Evolutionary conservation across 2,888 invertebrate species (phyloP).

Genomic region (Nineta flava): DNA sequence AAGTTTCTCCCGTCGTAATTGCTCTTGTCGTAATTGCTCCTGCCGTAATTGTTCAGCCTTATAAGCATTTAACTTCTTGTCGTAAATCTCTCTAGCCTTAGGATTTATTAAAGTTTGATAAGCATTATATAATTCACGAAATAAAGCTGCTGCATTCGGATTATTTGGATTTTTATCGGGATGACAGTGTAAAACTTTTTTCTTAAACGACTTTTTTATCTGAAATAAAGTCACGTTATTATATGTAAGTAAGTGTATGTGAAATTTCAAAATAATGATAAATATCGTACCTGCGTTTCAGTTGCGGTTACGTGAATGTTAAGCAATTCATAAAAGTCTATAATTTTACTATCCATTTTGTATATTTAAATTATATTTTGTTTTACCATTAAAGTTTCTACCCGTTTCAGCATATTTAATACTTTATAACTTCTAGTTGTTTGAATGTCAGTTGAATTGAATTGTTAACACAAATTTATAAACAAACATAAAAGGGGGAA

Average conservation of each 20-base stretch:
- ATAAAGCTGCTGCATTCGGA: constrained; percentile 75
- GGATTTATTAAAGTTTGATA: constrained; percentile 72
- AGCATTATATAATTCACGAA: constrained; percentile 72
- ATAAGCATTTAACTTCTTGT: constrained; percentile 70
- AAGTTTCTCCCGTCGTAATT: constrained; percentile 75
- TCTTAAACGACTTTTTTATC: constrained; percentile 86
- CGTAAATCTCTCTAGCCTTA: constrained; percentile 72
- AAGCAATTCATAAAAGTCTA: constrained; percentile 25
- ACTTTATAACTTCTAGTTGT: too few relatives aligned
- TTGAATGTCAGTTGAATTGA: too few relatives aligned
- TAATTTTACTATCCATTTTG: constrained; percentile 12
- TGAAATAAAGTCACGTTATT: constrained; percentile 16
- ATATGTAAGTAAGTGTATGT: not conserved
- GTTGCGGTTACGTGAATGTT: constrained; percentile 20
- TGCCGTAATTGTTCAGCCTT: constrained; percentile 65
- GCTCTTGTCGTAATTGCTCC: constrained; percentile 60
- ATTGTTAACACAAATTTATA: too few relatives aligned
- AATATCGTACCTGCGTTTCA: constrained; percentile 18
- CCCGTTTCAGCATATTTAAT: too few relatives aligned
- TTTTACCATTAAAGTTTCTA: too few relatives aligned
- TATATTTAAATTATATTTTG: not conserved
- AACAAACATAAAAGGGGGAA: too few relatives aligned
- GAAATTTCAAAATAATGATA: not conserved
- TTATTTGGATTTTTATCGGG: constrained; percentile 96
- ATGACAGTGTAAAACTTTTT: constrained; percentile 85